Evolutionary conservation across 2,888 invertebrate species (phyloP).

Genomic region (Didymodactylos carnosus): DNA sequence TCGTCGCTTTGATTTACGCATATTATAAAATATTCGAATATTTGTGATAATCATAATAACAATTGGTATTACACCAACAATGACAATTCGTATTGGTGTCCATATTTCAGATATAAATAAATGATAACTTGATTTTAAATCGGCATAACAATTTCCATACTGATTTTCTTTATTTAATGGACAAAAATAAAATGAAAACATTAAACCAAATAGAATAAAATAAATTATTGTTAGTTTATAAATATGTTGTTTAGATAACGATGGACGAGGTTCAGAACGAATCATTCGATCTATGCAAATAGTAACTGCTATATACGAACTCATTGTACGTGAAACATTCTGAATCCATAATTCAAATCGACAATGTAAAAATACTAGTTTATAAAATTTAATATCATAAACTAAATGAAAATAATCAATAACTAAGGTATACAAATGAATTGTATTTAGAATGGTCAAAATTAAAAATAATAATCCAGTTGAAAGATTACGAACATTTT

Average conservation of each 20-base stretch:
- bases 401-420: not conserved
- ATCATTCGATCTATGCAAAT: not conserved
- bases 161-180: not conserved
- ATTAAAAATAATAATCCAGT: not conserved
- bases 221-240: not conserved
- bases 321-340: not conserved
- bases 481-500: not conserved
- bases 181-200: not conserved
- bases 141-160: not conserved
- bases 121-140: not conserved
- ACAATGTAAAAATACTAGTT: not conserved
- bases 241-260: not conserved
- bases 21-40: not conserved
- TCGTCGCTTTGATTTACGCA: not conserved
- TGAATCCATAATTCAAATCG: not conserved
- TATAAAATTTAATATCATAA: not conserved
- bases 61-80: not conserved
- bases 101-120: not conserved
- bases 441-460: not conserved
- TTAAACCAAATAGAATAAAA: not conserved
- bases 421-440: not conserved
- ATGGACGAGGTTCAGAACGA: not conserved
- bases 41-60: not conserved
- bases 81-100: not conserved
- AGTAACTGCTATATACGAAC: not conserved